Evolutionary conservation across 1,140 invertebrate species (phyloP), one percentile per base, ranked within the genome.

Genomic region (Drosophila virilis): DNA sequence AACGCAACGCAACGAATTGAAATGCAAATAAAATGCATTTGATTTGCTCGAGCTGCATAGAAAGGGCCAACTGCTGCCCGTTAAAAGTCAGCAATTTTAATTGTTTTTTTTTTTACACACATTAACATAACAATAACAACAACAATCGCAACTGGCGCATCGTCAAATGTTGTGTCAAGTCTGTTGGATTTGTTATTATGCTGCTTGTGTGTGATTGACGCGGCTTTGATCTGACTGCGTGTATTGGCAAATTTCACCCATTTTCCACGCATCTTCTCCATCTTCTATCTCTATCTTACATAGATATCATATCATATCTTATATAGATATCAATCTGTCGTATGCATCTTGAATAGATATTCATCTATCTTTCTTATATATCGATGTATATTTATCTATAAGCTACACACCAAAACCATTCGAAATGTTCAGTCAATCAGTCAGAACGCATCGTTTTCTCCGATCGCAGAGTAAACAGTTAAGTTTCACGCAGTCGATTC

Each of bases 41-140:
- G 74, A 82, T 78, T 80, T 77, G 75, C 57, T 54, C 22, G 46
- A 67, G 62, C 35, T 40, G 60, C 50, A 46, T 55, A 42, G 66
- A 52, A 52, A 35, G 37, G 43, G 22, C 22, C 22, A 28, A 28
- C 22, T 6, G 59, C 10, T 40, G 61, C 48, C 58, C 4, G 74
- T 66, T 66, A 57, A 68, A 59, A 69, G 79, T 64, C 65, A 67
- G 77, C 66, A 61, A 83, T 80, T 89, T 88, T 88, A 89, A 88
- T 88, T 88, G 79, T 61, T 74, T 77, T n/a, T n/a, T n/a, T n/a
- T 86, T 86, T 83, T 77, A 86, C 75, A 82, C 72, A 78, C 75
- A 85, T 85, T 85, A 82, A 68, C 82, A 85, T 85, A 88, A 78
- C 61, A 75, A 61, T 12, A 52, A 35, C 22, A 64, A 37, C 42